Percentiles rank a stretch among this genome's conserved stretches.
Evolutionary conservation across 2,113 vertebrate species (phyloP).

Genomic region (Hippopotamus amphibius): DNA sequence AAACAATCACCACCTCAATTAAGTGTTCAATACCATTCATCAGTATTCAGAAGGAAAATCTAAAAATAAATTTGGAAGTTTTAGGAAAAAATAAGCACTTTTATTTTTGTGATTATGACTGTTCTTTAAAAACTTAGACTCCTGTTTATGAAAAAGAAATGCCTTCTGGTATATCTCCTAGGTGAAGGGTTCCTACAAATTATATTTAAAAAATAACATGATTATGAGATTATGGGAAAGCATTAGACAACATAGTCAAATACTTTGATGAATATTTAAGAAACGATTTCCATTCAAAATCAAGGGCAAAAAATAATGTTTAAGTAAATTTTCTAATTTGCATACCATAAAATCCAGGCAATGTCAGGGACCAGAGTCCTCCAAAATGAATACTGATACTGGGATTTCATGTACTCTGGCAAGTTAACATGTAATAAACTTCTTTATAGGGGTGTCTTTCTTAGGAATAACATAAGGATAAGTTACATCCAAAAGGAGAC

Average conservation of each 20-base stretch:
- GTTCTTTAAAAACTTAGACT: not conserved
- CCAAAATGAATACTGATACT: not conserved
- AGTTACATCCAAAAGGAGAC: not conserved
- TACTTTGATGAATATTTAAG: not conserved
- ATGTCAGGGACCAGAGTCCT: not conserved
- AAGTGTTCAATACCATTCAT: not conserved
- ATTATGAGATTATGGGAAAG: not conserved
- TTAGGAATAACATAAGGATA: not conserved
- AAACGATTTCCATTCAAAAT: not conserved
- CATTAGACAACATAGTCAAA: not conserved
- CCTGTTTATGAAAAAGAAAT: not conserved
- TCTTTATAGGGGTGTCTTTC: not conserved
- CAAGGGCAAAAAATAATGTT: not conserved
- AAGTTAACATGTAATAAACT: not conserved
- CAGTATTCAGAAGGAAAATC: not conserved
- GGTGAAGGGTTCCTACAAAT: not conserved
- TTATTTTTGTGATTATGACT: not conserved
- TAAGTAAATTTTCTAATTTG: not conserved
- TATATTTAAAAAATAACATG: not conserved
- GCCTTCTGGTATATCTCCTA: not conserved
- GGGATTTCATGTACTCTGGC: not conserved
- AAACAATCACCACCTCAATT: not conserved
- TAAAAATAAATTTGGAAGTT: not conserved
- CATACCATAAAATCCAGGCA: not conserved
- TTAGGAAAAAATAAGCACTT: not conserved